Conservation (phyloP, 2,888 invertebrate species). For the Formica aserva region DNA sequence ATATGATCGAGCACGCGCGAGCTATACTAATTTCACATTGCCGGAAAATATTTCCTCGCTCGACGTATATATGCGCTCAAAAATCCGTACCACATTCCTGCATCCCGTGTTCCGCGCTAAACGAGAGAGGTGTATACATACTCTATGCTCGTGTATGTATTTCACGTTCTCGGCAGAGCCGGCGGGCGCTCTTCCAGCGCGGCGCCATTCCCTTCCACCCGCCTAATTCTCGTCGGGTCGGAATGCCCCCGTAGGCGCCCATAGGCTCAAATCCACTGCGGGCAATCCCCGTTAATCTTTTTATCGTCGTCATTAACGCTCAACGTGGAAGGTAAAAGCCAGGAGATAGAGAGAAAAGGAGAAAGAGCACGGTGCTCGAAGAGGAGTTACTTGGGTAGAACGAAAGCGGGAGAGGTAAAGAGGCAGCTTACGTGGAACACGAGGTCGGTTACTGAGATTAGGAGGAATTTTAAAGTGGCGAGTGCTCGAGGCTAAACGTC, state of each 20-base stretch:
- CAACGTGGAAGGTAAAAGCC: slow-evolving; percentile 55
- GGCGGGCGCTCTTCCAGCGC: slow-evolving; percentile 32
- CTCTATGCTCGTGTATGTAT: slow-evolving; percentile 20
- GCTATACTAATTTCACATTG: slow-evolving; percentile 38
- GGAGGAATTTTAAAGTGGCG: slow-evolving; percentile 78
- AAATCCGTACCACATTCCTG: slow-evolving; percentile 46
- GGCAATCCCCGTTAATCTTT: slow-evolving; percentile 78
- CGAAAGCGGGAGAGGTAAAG: slow-evolving; percentile 31
- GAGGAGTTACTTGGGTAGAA: not conserved
- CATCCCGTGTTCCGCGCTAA: slow-evolving; percentile 17
- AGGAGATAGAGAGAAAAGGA: slow-evolving; percentile 2
- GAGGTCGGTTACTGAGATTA: slow-evolving; percentile 77
- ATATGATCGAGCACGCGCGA: not conserved
- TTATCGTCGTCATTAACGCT: slow-evolving; percentile 78
- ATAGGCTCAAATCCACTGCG: slow-evolving; percentile 66
- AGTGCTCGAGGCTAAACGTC: slow-evolving; percentile 75
- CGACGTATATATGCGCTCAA: slow-evolving; percentile 9
- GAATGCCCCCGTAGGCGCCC: slow-evolving; percentile 48
- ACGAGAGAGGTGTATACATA: slow-evolving; percentile 26
- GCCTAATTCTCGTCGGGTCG: slow-evolving; percentile 66
- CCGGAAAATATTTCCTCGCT: slow-evolving; percentile 36
- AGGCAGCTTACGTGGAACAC: slow-evolving; percentile 70
- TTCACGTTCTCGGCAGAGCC: slow-evolving; percentile 28
- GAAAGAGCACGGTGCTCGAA: slow-evolving; percentile 8
- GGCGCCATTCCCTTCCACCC: slow-evolving; percentile 51